Base-by-base conservation (phyloP, 2,888 invertebrate genomes). In the Bimastos eiseni region DNA sequence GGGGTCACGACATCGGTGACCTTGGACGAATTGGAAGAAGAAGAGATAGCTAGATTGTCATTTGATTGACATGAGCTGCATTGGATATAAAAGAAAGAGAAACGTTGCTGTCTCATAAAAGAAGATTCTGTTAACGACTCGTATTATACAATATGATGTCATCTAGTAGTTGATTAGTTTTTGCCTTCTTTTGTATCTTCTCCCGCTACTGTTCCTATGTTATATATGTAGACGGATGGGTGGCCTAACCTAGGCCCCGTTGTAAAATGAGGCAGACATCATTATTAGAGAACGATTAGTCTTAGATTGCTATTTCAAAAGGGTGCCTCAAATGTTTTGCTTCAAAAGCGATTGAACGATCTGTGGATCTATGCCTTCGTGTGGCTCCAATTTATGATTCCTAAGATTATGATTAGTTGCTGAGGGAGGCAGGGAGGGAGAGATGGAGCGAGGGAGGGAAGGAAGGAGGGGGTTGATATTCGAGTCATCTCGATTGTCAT, bases 141-240 rank as follows among this genome's bases (percentile, higher is more conserved):
- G 70, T n/a, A 70, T 70, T 70, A 70, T n/a, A 70, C n/a, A n/a
- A 70, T n/a, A 70, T 70, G n/a, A 70, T 70, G n/a, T 70, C 70
- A n/a, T 70, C 70, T n/a, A 70, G 70, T 70, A 70, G 70, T 70
- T 70, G 5, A 17, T 55, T n/a, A 70, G 70, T 70, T 70, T 70
- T 70, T 70, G 5, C n/a, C 70, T 70, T 49, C 30, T n/a, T 70
- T 70, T n/a, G n/a, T 0, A 5, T 70, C n/a, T 70, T 70, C 3
- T 70, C 13, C 70, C 8, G 30, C 70, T 70, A n/a, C n/a, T 70
- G 70, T 70, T n/a, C 30, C n/a, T n/a, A n/a, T n/a, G n/a, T 8
- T 70, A 24, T 30, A 21, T 55, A 70, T n/a, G n/a, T n/a, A 8
- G 30, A 70, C 70, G 8, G 21, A 21, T 17, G 49, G 4, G 49